These are phyloP conservation scores for Pachypanchax playfairii DNA, from an alignment of 2,113 vertebrate species.

Conservation along the genomic window DNA sequence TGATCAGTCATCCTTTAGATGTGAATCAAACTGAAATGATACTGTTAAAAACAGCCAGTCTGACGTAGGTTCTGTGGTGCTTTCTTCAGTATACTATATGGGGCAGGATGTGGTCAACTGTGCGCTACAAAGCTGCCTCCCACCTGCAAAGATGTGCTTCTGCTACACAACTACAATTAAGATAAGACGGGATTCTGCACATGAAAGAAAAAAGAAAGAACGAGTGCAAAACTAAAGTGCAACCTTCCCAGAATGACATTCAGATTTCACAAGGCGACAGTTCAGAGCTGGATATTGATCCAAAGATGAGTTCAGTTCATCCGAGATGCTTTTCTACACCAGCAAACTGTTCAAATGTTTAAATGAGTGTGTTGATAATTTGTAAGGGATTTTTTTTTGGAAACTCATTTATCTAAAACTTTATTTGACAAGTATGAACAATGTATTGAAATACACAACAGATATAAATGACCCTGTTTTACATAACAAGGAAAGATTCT, in stretches of 20 bases:
- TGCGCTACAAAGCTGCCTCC: constrained; percentile 45
- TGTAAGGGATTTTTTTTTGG: constrained; percentile 9
- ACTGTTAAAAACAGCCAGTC: constrained; percentile 35
- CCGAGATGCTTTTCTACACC: neutral
- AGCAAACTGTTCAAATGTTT: no score
- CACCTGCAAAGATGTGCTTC: constrained; percentile 52
- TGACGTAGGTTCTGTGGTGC: constrained; percentile 19
- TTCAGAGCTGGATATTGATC: neutral
- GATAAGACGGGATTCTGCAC: neutral
- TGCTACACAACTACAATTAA: constrained; percentile 11
- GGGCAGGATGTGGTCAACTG: constrained; percentile 69
- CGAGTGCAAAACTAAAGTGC: neutral
- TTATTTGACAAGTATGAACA: constrained; percentile 40
- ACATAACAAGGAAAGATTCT: constrained; percentile 25
- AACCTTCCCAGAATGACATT: neutral
- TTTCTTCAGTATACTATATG: constrained; percentile 41
- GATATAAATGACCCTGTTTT: constrained; percentile 41
- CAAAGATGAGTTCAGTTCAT: neutral
- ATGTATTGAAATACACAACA: constrained; percentile 37
- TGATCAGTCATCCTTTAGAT: constrained; percentile 18
- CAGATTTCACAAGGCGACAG: neutral
- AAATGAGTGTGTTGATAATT: neutral
- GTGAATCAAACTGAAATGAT: constrained; percentile 25
- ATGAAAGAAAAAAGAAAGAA: constrained; percentile 6
- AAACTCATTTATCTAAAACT: constrained; percentile 24